These are phyloP conservation scores for Drosophila ambigua DNA, from an alignment of 1,140 invertebrate genomes.

Conservation along the genomic window DNA sequence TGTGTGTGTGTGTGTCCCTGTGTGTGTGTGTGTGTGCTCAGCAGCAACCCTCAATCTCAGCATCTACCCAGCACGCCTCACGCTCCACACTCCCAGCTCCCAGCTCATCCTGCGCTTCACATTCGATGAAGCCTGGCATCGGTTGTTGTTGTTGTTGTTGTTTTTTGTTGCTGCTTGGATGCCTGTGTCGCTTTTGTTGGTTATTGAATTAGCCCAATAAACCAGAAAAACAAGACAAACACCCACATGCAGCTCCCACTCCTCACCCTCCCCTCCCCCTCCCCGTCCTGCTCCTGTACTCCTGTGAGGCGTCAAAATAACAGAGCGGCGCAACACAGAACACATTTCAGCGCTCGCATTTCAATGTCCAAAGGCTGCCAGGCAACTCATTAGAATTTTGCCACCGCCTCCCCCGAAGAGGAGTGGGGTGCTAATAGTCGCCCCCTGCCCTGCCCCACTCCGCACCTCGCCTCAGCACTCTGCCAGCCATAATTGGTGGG, in stretches of 20 bases:
- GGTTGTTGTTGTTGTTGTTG: constrained; percentile 35
- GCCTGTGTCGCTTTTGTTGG: constrained; percentile 63
- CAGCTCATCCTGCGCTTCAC: too few relatives aligned
- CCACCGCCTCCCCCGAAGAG: constrained; percentile 9
- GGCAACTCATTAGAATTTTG: constrained; percentile 76
- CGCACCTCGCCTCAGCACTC: too few relatives aligned
- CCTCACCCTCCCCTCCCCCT: neutral
- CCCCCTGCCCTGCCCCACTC: neutral
- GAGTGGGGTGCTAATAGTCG: constrained; percentile 45
- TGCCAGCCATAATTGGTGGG: constrained; percentile 54
- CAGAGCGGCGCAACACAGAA: constrained; percentile 36
- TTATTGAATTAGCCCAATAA: constrained; percentile 84
- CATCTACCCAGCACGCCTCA: too few relatives aligned
- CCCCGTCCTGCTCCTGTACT: neutral
- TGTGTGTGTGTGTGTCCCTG: too few relatives aligned
- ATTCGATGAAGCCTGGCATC: constrained; percentile 23
- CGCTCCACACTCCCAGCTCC: too few relatives aligned
- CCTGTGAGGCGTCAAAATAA: constrained; percentile 55
- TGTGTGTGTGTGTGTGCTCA: too few relatives aligned
- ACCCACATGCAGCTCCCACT: constrained; percentile 12
- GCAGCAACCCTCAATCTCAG: too few relatives aligned
- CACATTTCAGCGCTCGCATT: constrained; percentile 65
- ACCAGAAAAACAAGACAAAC: constrained; percentile 83
- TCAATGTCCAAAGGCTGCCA: constrained; percentile 62
- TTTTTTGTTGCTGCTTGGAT: constrained; percentile 28